Evolutionary conservation across 1,140 invertebrate genomes (phyloP).

Genomic region (Diabrotica virgifera): DNA sequence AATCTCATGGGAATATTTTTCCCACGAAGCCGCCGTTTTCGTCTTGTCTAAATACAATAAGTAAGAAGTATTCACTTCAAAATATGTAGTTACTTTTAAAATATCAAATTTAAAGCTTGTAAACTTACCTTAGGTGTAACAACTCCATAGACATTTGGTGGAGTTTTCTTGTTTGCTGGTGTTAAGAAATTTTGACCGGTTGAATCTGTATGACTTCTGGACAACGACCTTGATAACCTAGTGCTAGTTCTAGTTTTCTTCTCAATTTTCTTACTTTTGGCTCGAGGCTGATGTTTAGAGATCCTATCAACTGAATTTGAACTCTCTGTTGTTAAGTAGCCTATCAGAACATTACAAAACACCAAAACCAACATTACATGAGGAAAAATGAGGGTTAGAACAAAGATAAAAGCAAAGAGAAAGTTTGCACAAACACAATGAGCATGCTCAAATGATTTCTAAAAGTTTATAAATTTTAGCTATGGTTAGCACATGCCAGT

Average conservation of each 20-base stretch:
- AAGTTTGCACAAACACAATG: not conserved
- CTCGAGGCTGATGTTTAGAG: not conserved
- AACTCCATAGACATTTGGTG: slow-evolving; percentile 10
- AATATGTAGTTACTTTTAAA: too few species aligned
- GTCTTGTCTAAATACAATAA: too few species aligned
- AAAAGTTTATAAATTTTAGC: not conserved
- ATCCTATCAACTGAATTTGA: slow-evolving; percentile 11
- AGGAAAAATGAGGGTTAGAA: not conserved
- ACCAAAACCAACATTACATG: slow-evolving; percentile 20
- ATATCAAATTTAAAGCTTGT: too few species aligned
- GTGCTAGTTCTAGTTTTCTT: not conserved
- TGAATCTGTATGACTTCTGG: not conserved
- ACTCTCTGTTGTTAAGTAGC: slow-evolving; percentile 18
- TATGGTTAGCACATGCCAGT: not conserved
- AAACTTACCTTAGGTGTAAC: slow-evolving; percentile 19
- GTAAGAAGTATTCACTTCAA: not conserved
- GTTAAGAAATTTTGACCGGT: not conserved
- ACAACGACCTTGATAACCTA: slow-evolving; percentile 8
- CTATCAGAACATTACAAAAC: slow-evolving; percentile 8
- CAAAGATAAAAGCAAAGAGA: not conserved
- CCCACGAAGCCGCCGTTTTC: too few species aligned
- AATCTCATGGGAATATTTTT: too few species aligned
- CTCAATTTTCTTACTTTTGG: not conserved
- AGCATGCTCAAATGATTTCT: not conserved
- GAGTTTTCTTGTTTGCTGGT: slow-evolving; percentile 7